Percentiles rank a stretch among this genome's conserved stretches.
Conservation (phyloP, 2,888 invertebrate genomes). For the Cactoblastis cactorum region DNA sequence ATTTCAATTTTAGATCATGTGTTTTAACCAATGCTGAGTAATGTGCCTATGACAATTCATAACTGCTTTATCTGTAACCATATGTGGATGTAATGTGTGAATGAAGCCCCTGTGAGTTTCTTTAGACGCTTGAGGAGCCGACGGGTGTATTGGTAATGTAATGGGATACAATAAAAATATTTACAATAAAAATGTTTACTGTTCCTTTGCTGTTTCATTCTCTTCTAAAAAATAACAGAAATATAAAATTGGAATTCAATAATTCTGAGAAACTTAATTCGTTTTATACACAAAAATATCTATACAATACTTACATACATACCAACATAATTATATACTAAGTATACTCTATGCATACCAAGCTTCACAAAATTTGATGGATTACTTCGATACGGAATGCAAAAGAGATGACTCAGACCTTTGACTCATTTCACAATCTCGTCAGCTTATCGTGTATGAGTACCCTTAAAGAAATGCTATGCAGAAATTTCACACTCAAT, state of each 20-base stretch:
- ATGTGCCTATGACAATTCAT: constrained; percentile 34
- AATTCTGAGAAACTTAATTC: too few species aligned
- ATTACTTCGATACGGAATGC: not conserved
- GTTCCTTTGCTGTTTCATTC: constrained; percentile 63
- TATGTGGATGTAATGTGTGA: constrained; percentile 11
- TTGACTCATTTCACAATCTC: constrained; percentile 5
- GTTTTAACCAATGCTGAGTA: constrained; percentile 13
- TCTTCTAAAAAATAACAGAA: too few species aligned
- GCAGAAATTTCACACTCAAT: not conserved
- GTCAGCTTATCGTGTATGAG: not conserved
- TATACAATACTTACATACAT: too few species aligned
- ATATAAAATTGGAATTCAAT: too few species aligned
- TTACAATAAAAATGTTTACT: constrained; percentile 79
- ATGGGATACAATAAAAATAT: constrained; percentile 74
- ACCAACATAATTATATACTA: not conserved
- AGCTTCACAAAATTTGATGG: not conserved
- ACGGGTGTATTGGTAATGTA: constrained; percentile 66
- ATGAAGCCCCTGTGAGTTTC: constrained; percentile 43
- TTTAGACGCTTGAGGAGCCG: constrained; percentile 49
- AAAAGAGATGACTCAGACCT: constrained; percentile 3
- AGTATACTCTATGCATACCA: too few species aligned
- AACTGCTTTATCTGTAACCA: not conserved
- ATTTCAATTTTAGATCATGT: not conserved
- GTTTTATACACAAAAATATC: too few species aligned
- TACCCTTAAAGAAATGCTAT: not conserved